Percentiles rank a stretch among this genome's conserved stretches.
These are phyloP conservation scores for Gymnocephalus cernua DNA, from an alignment of 2,113 vertebrate species.

Conservation along the genomic window DNA sequence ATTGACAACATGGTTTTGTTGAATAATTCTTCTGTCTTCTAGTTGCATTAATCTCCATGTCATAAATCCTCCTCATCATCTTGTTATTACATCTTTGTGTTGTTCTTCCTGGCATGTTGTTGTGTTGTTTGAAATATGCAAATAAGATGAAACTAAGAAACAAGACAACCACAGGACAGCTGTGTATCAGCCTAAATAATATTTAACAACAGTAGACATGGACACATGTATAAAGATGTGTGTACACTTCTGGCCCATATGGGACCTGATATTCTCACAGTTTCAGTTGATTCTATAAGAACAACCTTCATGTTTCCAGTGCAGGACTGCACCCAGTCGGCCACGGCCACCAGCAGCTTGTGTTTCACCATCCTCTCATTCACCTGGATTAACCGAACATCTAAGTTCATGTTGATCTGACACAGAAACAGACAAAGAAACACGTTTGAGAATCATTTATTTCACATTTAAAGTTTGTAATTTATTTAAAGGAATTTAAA, in stretches of 20 bases:
- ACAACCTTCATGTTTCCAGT: slow-evolving; percentile 80
- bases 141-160: neutral
- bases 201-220: neutral
- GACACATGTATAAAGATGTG: neutral
- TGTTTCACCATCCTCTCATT: slow-evolving; percentile 82
- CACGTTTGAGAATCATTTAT: neutral
- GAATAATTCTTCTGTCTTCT: neutral
- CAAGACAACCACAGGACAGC: neutral
- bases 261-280: neutral
- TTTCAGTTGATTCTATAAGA: neutral
- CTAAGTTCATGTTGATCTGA: slow-evolving; percentile 84
- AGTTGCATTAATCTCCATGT: neutral
- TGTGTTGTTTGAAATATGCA: neutral
- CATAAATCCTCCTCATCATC: neutral
- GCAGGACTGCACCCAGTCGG: slow-evolving; percentile 83
- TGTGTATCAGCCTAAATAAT: neutral
- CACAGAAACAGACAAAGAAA: slow-evolving; percentile 22
- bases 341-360: slow-evolving; percentile 80
- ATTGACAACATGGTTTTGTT: neutral
- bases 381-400: slow-evolving; percentile 82
- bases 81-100: neutral
- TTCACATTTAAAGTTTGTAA: neutral
- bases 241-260: neutral
- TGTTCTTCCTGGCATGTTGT: neutral
- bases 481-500: neutral